phyloP scores from a whole-genome alignment of 2,113 vertebrate genomes.

The Psilopsiagon aurifrons region DNA sequence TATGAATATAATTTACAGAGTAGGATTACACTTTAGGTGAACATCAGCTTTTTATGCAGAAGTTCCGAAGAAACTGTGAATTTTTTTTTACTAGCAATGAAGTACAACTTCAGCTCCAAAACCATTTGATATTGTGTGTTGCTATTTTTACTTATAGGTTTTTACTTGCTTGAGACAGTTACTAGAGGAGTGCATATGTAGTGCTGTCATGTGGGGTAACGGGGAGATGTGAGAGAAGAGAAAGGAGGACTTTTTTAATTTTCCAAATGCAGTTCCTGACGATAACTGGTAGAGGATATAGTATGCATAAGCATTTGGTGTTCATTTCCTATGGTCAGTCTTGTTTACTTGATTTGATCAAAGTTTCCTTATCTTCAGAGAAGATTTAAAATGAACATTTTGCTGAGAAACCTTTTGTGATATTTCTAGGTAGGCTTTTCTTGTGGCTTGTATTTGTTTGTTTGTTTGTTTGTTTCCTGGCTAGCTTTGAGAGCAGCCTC shows the following conservation, averaged over 20 bases:
- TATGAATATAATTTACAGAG: not conserved
- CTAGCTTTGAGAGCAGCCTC: not conserved
- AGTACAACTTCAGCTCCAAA: not conserved
- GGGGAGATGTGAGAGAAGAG: not conserved
- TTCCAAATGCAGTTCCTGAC: not conserved
- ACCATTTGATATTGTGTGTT: not conserved
- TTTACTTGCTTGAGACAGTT: not conserved
- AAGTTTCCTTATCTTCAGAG: not conserved
- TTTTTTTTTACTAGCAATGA: not conserved
- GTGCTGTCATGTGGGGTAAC: accelerated
- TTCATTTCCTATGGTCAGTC: not conserved
- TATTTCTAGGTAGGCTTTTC: not conserved
- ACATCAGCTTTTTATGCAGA: not conserved
- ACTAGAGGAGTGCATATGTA: not conserved
- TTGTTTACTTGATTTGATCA: conserved; percentile 12
- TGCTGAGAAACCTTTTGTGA: not conserved
- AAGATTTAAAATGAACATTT: conserved; percentile 28
- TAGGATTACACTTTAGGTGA: not conserved
- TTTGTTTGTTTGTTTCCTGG: not conserved
- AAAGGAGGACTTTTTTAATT: not conserved
- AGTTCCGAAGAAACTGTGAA: not conserved
- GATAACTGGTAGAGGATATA: not conserved
- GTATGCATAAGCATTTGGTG: not conserved
- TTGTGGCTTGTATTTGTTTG: not conserved
- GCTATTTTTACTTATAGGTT: not conserved